phyloP scores from a whole-genome alignment of 2,113 vertebrate species.

The Thalassarche chlororhynchos region DNA sequence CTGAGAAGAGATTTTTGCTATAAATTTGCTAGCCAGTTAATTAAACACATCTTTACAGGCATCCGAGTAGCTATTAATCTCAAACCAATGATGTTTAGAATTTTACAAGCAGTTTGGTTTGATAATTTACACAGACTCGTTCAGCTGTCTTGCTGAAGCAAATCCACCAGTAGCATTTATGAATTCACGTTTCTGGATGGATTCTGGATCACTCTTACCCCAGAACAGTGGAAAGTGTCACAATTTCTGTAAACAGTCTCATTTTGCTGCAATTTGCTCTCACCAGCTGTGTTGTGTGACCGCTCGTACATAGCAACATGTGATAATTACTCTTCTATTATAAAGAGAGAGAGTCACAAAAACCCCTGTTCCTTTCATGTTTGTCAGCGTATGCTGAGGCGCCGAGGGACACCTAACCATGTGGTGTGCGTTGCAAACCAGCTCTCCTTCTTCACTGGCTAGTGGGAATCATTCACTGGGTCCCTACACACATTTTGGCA shows the following conservation, averaged over 20 bases:
- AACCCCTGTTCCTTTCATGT: not conserved
- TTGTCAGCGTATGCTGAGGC: not conserved
- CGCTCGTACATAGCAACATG: fast-evolving
- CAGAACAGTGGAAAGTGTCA: not conserved
- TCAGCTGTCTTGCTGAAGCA: not conserved
- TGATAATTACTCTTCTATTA: not conserved
- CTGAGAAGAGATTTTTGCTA: not conserved
- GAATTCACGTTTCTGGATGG: not conserved
- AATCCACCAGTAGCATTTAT: not conserved
- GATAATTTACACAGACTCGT: not conserved
- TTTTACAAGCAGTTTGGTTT: conserved; percentile 20
- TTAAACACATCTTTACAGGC: conserved; percentile 35
- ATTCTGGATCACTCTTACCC: not conserved
- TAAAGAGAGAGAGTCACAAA: not conserved
- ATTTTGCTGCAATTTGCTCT: not conserved
- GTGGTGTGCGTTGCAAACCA: not conserved
- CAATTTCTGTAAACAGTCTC: not conserved
- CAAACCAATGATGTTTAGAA: conserved; percentile 3
- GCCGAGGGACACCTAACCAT: not conserved
- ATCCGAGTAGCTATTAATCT: not conserved
- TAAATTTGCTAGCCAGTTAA: conserved; percentile 44
- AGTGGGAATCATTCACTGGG: not conserved
- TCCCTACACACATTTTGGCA: conserved; percentile 1
- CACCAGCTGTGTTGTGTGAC: not conserved
- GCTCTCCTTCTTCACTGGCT: not conserved